Evolutionary conservation across 2,797 vertebrate species (phyloP), one percentile per base, ranked within the genome.

Genomic region (Pangasius mekongensis): DNA sequence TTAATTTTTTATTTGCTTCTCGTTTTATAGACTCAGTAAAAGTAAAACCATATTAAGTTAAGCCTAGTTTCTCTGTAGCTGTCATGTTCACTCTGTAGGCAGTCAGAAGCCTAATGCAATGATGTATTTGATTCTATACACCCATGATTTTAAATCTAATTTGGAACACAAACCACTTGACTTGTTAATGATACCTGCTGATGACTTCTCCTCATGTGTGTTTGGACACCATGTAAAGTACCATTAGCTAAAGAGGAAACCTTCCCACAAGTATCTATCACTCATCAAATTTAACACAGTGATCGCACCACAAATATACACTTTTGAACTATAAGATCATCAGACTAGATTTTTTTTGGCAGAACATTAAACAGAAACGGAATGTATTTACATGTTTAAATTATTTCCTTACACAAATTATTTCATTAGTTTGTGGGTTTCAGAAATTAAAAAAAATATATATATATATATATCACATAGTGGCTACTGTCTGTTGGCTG

Each of bases 171-270:
- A 84, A 84, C 62, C 73, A 27, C 52, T 54, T 11, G 30, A 36
- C 14, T 66, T 84, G 49, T 80, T n/a, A 85, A 39, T 81, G 74
- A 89, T 85, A 81, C 54, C 64, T 60, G 64, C 22, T 83, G 58
- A 86, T 86, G 58, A 36, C 49, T 82, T 88, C 5, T 83, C 56
- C 64, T 58, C 66, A 74, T 86, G 87, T 71, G 30, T 36, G 77
- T 5, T 77, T 30, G 74, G 67, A 76, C 86, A 86, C 22, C 14
- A 71, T 71, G 30, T 60, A 73, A 33, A 49, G 49, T 84, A 43
- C 47, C 54, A 20, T 73, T 54, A 84, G 47, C 91, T 94, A 94
- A 94, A 93, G 90, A 87, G 87, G 33, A 60, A 60, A 60, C 5
- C 18, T 58, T 60, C 78, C 20, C 78, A 58, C 54, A 58, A 39